Evolutionary conservation across 2,888 invertebrate species (phyloP).

Genomic region (Busseola fusca): DNA sequence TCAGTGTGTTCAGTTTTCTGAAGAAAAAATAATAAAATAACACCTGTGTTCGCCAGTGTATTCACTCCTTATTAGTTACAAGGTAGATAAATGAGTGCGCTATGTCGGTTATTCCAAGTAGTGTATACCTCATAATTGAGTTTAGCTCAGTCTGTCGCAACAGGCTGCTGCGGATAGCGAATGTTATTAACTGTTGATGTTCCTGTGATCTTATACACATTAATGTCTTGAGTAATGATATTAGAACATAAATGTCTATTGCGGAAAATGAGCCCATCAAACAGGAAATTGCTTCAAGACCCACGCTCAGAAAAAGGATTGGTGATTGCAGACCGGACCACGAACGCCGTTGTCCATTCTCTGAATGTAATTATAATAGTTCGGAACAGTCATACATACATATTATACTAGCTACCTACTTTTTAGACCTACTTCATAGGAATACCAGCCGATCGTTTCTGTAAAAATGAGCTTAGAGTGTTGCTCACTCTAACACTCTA

Average conservation of each 20-base stretch:
- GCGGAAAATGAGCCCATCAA: neutral
- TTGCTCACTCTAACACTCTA: no score
- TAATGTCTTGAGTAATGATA: constrained; percentile 9
- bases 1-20: no score
- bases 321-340: neutral
- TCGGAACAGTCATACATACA: neutral
- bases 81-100: constrained; percentile 8
- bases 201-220: constrained; percentile 2
- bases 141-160: constrained; percentile 1
- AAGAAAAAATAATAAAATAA: neutral
- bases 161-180: neutral
- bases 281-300: constrained; percentile 7
- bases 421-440: no score
- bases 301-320: neutral
- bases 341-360: neutral
- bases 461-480: no score
- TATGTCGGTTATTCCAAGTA: constrained; percentile 23
- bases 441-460: no score
- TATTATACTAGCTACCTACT: no score
- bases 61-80: constrained; percentile 3
- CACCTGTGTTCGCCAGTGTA: constrained; percentile 2
- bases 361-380: neutral
- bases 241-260: neutral
- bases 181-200: constrained; percentile 19
- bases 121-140: constrained; percentile 18